Conservation (phyloP, 2,113 vertebrate species). For the Dicrurus megarhynchus region DNA sequence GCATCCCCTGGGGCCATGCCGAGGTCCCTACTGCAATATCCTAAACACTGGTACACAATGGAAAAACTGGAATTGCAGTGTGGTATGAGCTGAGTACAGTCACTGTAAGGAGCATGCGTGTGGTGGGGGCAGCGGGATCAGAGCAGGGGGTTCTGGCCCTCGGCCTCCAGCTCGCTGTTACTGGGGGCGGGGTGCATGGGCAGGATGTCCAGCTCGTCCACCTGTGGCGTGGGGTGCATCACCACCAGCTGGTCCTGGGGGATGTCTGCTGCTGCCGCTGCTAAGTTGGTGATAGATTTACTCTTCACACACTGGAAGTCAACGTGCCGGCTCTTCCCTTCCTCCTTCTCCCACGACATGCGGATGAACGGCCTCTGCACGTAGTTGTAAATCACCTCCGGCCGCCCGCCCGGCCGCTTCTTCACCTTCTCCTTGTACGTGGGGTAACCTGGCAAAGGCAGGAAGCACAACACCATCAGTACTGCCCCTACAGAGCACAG, state of each 20-base stretch:
- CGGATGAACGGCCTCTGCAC: constrained; percentile 97
- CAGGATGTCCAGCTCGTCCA: constrained; percentile 95
- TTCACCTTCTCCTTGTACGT: constrained; percentile 99
- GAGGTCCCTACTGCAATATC: constrained; percentile 65
- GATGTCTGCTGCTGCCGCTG: constrained; percentile 93
- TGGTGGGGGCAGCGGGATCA: constrained; percentile 64
- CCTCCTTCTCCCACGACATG: constrained; percentile 99
- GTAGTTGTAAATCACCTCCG: constrained; percentile 98
- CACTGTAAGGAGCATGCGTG: constrained; percentile 71
- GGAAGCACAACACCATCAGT: not conserved
- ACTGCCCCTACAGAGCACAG: not conserved
- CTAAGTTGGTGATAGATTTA: constrained; percentile 96
- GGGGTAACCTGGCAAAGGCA: constrained; percentile 82
- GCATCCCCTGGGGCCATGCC: constrained; percentile 58
- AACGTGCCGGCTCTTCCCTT: constrained; percentile 96
- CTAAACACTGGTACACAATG: constrained; percentile 71
- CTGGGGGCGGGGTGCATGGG: constrained; percentile 83
- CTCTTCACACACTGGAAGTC: constrained; percentile 99
- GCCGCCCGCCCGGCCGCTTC: constrained; percentile 92
- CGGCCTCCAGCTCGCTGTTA: constrained; percentile 86
- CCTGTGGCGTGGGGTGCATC: constrained; percentile 94
- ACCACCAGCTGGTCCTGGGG: constrained; percentile 97
- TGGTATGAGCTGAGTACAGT: constrained; percentile 58
- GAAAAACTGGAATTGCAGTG: constrained; percentile 64
- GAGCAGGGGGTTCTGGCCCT: constrained; percentile 85